Conservation (phyloP, 2,888 invertebrate species). For the Bombyx huttoni region DNA sequence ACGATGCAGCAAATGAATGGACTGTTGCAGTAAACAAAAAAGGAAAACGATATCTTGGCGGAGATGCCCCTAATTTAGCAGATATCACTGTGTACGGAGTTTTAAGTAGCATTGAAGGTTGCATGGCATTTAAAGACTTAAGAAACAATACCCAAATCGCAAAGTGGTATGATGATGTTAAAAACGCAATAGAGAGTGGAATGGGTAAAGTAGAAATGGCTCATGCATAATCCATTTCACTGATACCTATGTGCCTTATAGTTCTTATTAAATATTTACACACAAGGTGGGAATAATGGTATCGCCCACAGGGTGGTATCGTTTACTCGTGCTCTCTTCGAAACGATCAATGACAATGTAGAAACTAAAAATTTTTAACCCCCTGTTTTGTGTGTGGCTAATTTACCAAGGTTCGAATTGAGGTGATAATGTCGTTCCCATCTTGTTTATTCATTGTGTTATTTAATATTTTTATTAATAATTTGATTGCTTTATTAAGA, state of each 20-base stretch:
- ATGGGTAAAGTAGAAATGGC: constrained; percentile 58
- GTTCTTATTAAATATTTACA: background rate
- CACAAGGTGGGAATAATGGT: too few relatives aligned
- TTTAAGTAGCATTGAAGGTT: constrained; percentile 93
- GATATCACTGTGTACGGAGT: constrained; percentile 94
- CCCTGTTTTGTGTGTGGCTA: too few relatives aligned
- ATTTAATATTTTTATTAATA: too few relatives aligned
- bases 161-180: constrained; percentile 84
- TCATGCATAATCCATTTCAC: constrained; percentile 10
- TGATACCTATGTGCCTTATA: background rate
- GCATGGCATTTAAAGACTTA: constrained; percentile 88
- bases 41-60: constrained; percentile 87
- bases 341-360: too few relatives aligned
- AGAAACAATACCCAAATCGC: constrained; percentile 80
- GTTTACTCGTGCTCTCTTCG: too few relatives aligned
- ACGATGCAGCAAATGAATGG: constrained; percentile 91
- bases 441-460: too few relatives aligned
- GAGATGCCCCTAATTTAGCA: constrained; percentile 88
- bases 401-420: too few relatives aligned
- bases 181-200: constrained; percentile 72
- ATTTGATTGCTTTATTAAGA: too few relatives aligned
- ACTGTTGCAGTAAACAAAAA: constrained; percentile 77
- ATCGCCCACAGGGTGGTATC: too few relatives aligned
- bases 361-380: too few relatives aligned
- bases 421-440: too few relatives aligned